These are phyloP conservation scores for Dioctria rufipes DNA, from an alignment of 2,888 invertebrate species.

Conservation along the genomic window DNA sequence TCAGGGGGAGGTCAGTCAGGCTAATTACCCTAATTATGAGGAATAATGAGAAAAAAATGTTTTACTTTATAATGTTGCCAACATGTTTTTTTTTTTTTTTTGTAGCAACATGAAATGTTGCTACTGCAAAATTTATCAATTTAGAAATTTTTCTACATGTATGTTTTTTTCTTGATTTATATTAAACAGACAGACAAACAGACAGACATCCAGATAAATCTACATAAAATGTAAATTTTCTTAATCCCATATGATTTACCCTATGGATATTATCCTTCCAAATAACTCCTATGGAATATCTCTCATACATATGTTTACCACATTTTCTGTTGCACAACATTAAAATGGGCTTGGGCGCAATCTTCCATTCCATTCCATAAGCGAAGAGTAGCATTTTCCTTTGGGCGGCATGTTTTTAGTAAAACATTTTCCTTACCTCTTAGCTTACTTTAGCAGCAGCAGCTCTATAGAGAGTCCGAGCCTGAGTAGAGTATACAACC, in stretches of 20 bases:
- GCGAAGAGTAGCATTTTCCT: slow-evolving; percentile 7
- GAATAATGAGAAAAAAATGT: background rate
- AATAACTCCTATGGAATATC: too few species aligned
- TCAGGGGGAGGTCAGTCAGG: slow-evolving; percentile 9
- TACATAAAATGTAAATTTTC: too few species aligned
- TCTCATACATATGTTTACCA: slow-evolving; percentile 16
- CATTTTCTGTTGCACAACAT: slow-evolving; percentile 36
- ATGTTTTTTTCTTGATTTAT: too few species aligned
- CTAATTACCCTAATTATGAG: slow-evolving; percentile 20
- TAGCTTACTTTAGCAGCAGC: too few species aligned
- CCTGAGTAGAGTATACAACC: slow-evolving; percentile 20
- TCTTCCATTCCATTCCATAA: background rate
- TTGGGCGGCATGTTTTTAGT: too few species aligned
- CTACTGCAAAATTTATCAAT: background rate
- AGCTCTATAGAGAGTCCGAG: background rate
- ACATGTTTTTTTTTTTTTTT: too few species aligned
- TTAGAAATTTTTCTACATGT: too few species aligned
- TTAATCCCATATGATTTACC: too few species aligned
- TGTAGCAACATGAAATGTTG: background rate
- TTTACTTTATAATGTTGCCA: slow-evolving; percentile 8
- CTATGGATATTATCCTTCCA: too few species aligned
- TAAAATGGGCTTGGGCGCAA: background rate
- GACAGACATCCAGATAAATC: too few species aligned
- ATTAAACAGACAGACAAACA: too few species aligned
- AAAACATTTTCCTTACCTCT: too few species aligned